Base-by-base conservation (phyloP, 2,888 invertebrate species). In the Drosophila colorata region DNA sequence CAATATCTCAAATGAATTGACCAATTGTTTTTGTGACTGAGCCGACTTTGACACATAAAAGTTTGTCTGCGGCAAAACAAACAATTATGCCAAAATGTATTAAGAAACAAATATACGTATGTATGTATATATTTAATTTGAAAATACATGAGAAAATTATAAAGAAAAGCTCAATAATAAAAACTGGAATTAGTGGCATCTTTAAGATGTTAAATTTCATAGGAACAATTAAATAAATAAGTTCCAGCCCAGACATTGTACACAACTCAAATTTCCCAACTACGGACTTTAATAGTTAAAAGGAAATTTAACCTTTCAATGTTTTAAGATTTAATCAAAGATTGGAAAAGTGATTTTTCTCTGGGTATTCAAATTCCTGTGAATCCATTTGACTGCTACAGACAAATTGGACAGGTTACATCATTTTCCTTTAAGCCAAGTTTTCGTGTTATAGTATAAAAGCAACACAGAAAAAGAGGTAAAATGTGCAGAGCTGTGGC, bases 331-430 rank as follows among this genome's bases (percentile, higher is more conserved):
- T 28, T 41, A n/a, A 52, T 43, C 52, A 13, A 13, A 35, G 23
- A 35, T 48, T 48, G 5, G 4, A 6, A 35, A 35, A 9, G 13
- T 35, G 9, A 46, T 18, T 28, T 28, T 28, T 38, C 4, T 16
- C n/a, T 4, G 4, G 16, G 38, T 11, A 9, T 38, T 38, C 3
- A 16, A 8, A 38, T 28, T 11, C 9, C n/a, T 28, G n/a, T 4
- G 33, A 47, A 47, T 23, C 18, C 1, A 46, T 53, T 53, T 46
- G 2, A 11, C 13, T 53, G 20, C n/a, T 41, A 16, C 43, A 28
- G 18, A 44, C 33, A 33, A 47, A 47, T 47, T 47, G 47, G 47
- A 33, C 31, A 20, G 31, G 53, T 53, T 53, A 53, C 44, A 44
- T 53, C 44, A 53, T 31, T 14, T 37, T 28, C 13, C 38, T 46